phyloP scores from a whole-genome alignment of 2,888 invertebrate genomes.

The Plutella xylostella region DNA sequence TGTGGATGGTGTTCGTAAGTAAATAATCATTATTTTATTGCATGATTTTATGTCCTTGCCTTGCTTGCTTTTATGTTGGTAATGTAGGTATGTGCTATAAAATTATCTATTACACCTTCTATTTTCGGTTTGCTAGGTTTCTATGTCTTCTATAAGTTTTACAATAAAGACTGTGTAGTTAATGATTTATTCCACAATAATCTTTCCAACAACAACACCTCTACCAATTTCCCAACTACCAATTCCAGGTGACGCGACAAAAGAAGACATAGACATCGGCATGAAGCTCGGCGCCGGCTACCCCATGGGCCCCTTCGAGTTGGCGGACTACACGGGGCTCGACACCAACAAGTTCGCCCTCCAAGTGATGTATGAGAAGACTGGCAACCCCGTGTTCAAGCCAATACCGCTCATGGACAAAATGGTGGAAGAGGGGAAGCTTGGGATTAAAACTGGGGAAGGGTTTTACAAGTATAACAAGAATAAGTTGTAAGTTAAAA shows the following conservation, averaged over 20 bases:
- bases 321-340: conserved; percentile 86
- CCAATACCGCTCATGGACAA: conserved; percentile 74
- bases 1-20: too few species aligned
- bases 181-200: too few species aligned
- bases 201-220: too few species aligned
- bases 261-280: conserved; percentile 85
- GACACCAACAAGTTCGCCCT: conserved; percentile 83
- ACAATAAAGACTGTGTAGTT: too few species aligned
- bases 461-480: conserved; percentile 83
- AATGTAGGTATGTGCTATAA: too few species aligned
- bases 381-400: conserved; percentile 51
- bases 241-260: conserved; percentile 73
- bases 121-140: too few species aligned
- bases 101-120: too few species aligned
- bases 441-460: conserved; percentile 84
- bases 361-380: conserved; percentile 82
- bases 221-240: not conserved
- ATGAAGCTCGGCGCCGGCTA: conserved; percentile 93
- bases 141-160: too few species aligned
- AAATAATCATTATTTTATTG: too few species aligned
- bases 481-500: conserved; percentile 23
- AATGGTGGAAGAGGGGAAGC: conserved; percentile 81
- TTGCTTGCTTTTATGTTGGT: too few species aligned
- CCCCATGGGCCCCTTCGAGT: conserved; percentile 92
- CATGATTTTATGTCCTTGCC: too few species aligned